Percentiles rank a stretch among this genome's conserved stretches.
Evolutionary conservation across 92 coral and sea anemone genomes (phyloP).

Genomic region (Epizoanthus ramosus): DNA sequence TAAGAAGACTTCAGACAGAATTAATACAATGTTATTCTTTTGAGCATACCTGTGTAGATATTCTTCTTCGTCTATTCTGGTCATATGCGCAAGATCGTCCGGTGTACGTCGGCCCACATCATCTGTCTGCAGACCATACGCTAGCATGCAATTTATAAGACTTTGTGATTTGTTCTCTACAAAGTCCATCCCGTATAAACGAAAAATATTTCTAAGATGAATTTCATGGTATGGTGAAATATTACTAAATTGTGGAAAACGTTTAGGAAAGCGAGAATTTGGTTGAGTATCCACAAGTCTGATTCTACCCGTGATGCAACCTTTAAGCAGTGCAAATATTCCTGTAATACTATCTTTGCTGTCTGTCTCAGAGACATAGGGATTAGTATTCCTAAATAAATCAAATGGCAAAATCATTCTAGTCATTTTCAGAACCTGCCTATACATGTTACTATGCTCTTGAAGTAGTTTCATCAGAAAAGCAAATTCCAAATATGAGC

Average conservation of each 20-base stretch:
- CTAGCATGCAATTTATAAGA: not conserved
- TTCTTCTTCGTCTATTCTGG: not conserved
- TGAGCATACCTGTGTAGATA: not conserved
- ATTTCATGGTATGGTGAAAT: not conserved
- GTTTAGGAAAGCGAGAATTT: too few relatives aligned
- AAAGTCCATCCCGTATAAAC: not conserved
- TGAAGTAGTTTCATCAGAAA: slow-evolving; percentile 9
- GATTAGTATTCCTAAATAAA: not conserved
- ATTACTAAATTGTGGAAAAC: too few relatives aligned
- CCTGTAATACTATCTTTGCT: not conserved
- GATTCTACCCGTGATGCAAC: not conserved
- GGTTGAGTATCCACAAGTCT: not conserved
- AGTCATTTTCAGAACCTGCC: not conserved
- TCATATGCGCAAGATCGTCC: too few relatives aligned
- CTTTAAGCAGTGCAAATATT: not conserved
- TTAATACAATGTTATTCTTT: not conserved
- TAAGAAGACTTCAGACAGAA: not conserved
- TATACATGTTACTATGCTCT: not conserved
- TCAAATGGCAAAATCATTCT: not conserved
- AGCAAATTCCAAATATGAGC: not conserved
- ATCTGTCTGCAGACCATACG: not conserved
- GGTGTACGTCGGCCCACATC: too few relatives aligned
- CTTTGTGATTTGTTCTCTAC: not conserved
- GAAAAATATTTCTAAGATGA: not conserved
- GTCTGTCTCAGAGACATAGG: too few relatives aligned